A percentile compares a stretch with the other conserved stretches of the same genome.
phyloP scores from a whole-genome alignment of 1,140 invertebrate species.

The Achatina immaculata region DNA sequence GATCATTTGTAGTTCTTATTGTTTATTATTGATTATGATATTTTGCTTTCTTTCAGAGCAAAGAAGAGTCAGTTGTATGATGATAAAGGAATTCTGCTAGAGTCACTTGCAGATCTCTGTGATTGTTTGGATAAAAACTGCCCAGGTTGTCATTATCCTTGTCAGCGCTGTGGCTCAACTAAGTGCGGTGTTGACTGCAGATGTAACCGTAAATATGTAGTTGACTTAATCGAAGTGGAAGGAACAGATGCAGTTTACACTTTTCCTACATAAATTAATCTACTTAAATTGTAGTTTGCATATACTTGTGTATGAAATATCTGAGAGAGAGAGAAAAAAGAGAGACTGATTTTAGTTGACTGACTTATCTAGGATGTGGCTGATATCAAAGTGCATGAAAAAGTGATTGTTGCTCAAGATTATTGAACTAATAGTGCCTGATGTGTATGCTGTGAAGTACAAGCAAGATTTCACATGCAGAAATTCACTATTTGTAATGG shows the following conservation, averaged over 20 bases:
- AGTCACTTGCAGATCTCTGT: slow-evolving; percentile 79
- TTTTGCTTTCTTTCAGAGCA: slow-evolving; percentile 48
- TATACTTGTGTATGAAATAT: no score
- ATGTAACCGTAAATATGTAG: slow-evolving; percentile 66
- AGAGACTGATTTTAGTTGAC: no score
- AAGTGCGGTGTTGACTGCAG: slow-evolving; percentile 79
- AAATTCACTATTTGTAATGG: no score
- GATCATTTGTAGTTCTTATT: not conserved
- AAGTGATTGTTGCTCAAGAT: no score
- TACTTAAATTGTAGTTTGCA: no score
- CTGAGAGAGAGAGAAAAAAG: no score
- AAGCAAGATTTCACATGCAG: no score
- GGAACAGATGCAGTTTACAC: slow-evolving; percentile 46
- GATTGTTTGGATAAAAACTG: slow-evolving; percentile 82
- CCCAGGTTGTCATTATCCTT: slow-evolving; percentile 85
- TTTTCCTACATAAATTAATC: not conserved
- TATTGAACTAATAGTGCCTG: no score
- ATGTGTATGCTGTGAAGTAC: no score
- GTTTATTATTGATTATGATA: not conserved
- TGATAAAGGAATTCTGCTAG: slow-evolving; percentile 69
- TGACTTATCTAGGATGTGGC: no score
- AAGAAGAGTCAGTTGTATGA: slow-evolving; percentile 69
- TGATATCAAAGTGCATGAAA: no score
- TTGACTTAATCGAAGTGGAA: slow-evolving; percentile 67
- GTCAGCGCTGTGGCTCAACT: slow-evolving; percentile 78